phyloP scores from a whole-genome alignment of 2,113 vertebrate species.

The Elgaria multicarinata region DNA sequence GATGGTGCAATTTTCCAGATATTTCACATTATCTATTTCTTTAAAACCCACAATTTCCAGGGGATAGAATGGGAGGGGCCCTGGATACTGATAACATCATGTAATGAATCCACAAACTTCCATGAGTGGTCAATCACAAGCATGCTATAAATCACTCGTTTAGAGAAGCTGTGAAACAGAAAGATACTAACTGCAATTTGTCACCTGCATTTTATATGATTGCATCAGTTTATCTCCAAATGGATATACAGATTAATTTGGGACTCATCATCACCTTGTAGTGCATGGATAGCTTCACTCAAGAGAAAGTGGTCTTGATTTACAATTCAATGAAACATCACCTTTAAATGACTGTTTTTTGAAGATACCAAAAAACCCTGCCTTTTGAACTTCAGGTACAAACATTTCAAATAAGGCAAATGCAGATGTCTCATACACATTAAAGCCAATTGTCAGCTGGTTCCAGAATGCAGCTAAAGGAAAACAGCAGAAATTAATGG shows the following conservation, averaged over 20 bases:
- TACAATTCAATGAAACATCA: not conserved
- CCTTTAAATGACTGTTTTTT: slow-evolving; percentile 5
- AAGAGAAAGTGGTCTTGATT: not conserved
- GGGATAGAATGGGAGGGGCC: no score
- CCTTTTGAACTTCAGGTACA: not conserved
- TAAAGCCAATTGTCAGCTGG: not conserved
- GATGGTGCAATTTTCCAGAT: no score
- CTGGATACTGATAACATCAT: no score
- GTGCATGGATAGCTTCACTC: not conserved
- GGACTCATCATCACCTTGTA: not conserved
- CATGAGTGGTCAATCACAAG: no score
- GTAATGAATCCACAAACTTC: no score
- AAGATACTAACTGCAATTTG: not conserved
- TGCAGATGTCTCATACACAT: not conserved
- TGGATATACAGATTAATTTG: not conserved
- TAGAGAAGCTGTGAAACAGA: not conserved
- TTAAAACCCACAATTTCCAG: no score
- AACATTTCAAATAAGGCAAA: not conserved
- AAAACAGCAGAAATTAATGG: not conserved
- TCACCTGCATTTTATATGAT: not conserved
- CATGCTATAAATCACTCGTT: no score
- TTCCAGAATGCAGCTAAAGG: not conserved
- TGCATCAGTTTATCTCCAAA: not conserved
- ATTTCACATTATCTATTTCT: no score
- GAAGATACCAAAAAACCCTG: not conserved